Conservation (phyloP, 35 echinoderm and acorn worm genomes). For the Lytechinus pictus region DNA sequence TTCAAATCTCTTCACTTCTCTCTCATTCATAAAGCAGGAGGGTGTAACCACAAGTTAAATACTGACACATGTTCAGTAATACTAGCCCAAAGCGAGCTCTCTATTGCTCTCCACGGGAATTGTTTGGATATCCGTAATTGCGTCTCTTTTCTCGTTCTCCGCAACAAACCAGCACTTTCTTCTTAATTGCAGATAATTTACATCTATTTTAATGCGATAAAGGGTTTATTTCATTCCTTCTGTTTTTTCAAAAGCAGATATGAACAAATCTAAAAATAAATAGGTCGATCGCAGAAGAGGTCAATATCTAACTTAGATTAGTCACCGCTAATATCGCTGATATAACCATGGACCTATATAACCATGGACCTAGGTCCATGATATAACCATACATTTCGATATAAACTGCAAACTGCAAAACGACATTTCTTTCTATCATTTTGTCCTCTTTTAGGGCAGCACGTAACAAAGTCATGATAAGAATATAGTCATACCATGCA, state of each 20-base stretch:
- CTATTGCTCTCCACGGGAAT: slow-evolving; percentile 2
- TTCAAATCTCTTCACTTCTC: background rate
- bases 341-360: too few relatives aligned
- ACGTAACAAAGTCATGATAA: background rate
- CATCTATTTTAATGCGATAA: background rate
- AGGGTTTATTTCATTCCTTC: background rate
- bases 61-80: slow-evolving; percentile 29
- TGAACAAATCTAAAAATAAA: background rate
- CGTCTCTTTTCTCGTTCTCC: slow-evolving; percentile 10
- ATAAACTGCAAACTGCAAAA: too few relatives aligned
- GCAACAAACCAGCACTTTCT: slow-evolving; percentile 10
- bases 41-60: slow-evolving; percentile 47
- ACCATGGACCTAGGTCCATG: too few relatives aligned
- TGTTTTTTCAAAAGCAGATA: background rate
- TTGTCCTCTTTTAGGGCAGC: background rate
- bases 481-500: background rate
- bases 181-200: background rate
- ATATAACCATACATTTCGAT: too few relatives aligned
- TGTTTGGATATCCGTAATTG: slow-evolving; percentile 48
- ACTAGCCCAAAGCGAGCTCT: slow-evolving; percentile 22
- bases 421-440: too few relatives aligned
- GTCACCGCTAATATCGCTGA: too few relatives aligned
- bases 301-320: background rate
- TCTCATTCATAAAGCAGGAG: background rate
- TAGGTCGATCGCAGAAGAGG: background rate